Evolutionary conservation across 2,113 vertebrate species (phyloP).

Genomic region (Rhodinocichla rosea): DNA sequence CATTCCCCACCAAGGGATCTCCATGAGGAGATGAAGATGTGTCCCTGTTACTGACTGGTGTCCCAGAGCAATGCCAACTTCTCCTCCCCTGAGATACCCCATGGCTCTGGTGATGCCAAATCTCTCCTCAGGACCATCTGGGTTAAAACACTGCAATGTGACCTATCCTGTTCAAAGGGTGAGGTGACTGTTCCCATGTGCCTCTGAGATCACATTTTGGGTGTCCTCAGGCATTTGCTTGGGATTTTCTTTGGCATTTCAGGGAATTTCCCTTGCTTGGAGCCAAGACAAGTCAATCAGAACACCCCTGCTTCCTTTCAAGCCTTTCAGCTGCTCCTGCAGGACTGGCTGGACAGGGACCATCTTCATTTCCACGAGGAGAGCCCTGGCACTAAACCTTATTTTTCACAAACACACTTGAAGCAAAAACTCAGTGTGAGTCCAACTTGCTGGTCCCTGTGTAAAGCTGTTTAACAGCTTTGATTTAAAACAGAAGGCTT

Average conservation of each 20-base stretch:
- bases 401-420: neutral
- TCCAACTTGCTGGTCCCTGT: neutral
- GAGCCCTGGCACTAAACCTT: neutral
- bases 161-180: neutral
- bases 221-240: neutral
- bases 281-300: neutral
- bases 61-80: neutral
- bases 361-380: neutral
- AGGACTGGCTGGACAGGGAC: neutral
- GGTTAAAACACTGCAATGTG: neutral
- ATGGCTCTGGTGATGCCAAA: neutral
- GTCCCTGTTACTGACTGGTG: neutral
- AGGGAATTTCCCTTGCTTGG: neutral
- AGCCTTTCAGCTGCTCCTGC: neutral
- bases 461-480: slow-evolving; percentile 21
- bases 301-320: neutral
- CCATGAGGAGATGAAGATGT: neutral
- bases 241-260: neutral
- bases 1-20: neutral
- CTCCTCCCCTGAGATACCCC: neutral
- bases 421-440: neutral
- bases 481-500: slow-evolving; percentile 47
- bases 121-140: neutral
- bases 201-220: neutral
- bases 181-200: neutral